Base-by-base conservation (phyloP, 1,140 invertebrate genomes). In the Laupala kohalensis region DNA sequence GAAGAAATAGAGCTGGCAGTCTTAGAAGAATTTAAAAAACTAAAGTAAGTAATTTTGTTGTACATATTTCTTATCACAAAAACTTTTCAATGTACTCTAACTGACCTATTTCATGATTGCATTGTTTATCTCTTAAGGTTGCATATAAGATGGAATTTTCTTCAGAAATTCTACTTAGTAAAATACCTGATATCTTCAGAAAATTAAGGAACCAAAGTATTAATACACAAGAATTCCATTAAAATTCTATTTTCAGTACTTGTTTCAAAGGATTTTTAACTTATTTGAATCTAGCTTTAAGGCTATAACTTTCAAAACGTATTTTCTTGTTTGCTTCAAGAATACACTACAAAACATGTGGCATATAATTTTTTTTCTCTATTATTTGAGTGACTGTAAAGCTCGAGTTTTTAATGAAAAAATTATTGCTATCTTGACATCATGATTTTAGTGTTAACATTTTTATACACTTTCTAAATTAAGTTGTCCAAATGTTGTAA, bases 1-100 rank as follows among this genome's bases (percentile, higher is more conserved):
- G 94, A 96, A 80, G 91, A 96, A 77, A 89, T 97, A 86, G 95
- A 98, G 82, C 87, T 95, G 69, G 89, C 90, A 78, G 94, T 96
- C 74, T 81, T 96, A 9, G 93, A 97, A 74, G 92, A 95, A 78
- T 97, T 90, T 78, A 93, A 92, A 79, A 92, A 90, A 76, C 90
- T 88, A 77, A 81, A 77, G 87, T 88, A 78, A 77, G 79, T 77
- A 15, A 6, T 25, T 67, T 23, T 37, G 30, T 37, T 37, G 15
- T 37, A 6, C 15, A 6, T 37, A 37, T 6, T 37, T 37, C 15
- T 37, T 6, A 37, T 6, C 30, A 6, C 30, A 37, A 37, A 37
- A 37, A 37, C 15, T 37, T 37, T 37, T 6, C 30, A 37, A 15
- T 37, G 30, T 6, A 37, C 15, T 37, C 30, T 15, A 6, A 37